Evolutionary conservation across 2,888 invertebrate genomes (phyloP).

Genomic region (Phortica magna): DNA sequence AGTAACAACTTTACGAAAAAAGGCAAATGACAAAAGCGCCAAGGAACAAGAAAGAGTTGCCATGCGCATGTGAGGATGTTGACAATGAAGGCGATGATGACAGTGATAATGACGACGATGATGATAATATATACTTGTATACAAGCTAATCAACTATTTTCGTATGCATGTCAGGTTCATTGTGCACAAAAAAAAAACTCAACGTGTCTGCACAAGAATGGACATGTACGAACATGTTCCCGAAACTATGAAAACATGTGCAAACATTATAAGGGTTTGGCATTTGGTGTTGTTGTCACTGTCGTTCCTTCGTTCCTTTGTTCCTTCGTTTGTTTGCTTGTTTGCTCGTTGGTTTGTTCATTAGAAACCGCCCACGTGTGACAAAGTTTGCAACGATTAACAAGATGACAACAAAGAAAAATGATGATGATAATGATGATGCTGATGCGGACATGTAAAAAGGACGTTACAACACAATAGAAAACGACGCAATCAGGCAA

Average conservation of each 20-base stretch:
- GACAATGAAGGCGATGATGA: neutral
- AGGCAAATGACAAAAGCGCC: neutral
- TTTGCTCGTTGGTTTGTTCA: slow-evolving; percentile 38
- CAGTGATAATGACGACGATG: neutral
- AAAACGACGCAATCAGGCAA: slow-evolving; percentile 14
- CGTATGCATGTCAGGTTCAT: slow-evolving; percentile 52
- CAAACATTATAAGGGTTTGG: slow-evolving; percentile 1
- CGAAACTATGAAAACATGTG: neutral
- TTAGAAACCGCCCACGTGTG: slow-evolving; percentile 46
- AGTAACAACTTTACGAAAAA: neutral
- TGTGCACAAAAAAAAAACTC: slow-evolving; percentile 20
- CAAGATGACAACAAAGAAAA: slow-evolving; percentile 34
- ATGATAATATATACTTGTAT: neutral
- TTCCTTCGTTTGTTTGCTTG: no score
- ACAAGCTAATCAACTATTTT: slow-evolving; percentile 36
- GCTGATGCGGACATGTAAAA: neutral
- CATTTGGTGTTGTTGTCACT: neutral
- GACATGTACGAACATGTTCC: slow-evolving; percentile 29
- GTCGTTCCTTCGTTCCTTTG: no score
- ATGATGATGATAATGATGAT: slow-evolving; percentile 22
- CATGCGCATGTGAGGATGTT: neutral
- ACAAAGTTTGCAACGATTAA: slow-evolving; percentile 61
- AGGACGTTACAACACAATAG: slow-evolving; percentile 4
- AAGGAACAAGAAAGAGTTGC: neutral
- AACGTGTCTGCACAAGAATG: slow-evolving; percentile 45